phyloP scores from a whole-genome alignment of 2,113 vertebrate genomes.

The Corvus cornix region DNA sequence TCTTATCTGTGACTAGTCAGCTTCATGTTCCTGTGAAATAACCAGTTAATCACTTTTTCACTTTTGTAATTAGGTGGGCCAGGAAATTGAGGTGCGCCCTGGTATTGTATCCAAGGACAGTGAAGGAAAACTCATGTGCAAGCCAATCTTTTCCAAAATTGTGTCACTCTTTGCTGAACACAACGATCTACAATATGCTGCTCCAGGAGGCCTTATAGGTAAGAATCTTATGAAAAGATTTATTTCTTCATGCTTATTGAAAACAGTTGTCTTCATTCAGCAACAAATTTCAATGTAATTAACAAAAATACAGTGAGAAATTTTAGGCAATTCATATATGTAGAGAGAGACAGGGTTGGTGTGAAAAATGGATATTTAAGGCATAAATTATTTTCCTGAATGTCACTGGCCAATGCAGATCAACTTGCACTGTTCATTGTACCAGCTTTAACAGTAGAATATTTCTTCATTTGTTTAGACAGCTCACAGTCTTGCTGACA shows the following conservation, averaged over 20 bases:
- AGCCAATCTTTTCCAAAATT: conserved; percentile 99
- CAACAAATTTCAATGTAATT: background rate
- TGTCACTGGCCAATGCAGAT: background rate
- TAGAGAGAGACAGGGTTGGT: background rate
- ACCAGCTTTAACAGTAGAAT: background rate
- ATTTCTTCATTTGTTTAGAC: background rate
- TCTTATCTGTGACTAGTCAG: background rate
- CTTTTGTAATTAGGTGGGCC: conserved; percentile 84
- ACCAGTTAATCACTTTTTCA: background rate
- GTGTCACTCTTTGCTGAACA: conserved; percentile 97
- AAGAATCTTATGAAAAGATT: background rate
- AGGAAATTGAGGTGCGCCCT: conserved; percentile 96
- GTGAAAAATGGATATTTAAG: background rate
- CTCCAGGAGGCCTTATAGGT: conserved; percentile 97
- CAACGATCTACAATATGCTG: conserved; percentile 97
- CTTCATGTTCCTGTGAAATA: background rate
- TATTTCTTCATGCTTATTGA: background rate
- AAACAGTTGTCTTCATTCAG: background rate
- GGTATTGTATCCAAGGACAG: conserved; percentile 99
- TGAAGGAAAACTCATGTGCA: conserved; percentile 99
- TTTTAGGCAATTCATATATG: background rate
- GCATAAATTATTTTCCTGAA: background rate
- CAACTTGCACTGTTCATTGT: background rate
- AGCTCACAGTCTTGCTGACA: background rate
- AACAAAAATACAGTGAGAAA: background rate